Base-by-base conservation (phyloP, 2,888 invertebrate species). In the Hipparchia sbordonii region DNA sequence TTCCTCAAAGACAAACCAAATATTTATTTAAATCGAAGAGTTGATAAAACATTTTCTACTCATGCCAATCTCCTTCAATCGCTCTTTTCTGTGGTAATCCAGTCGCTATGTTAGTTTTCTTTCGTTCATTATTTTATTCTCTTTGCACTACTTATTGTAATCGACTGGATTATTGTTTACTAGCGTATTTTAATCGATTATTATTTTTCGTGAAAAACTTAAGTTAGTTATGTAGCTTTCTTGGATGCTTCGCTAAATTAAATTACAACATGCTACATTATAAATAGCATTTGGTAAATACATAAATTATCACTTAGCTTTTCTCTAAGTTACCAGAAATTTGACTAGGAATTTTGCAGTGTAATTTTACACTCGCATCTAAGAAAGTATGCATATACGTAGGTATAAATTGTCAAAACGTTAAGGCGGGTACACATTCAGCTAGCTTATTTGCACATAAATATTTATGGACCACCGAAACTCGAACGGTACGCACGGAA, bases 401-500 rank as follows among this genome's bases (percentile, higher is more conserved):
- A 51, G 46, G 1, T 67, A 68, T 73, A 65, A 65, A 48, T 68
- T 71, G 71, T 65, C 63, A 73, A 73, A 65, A 73, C 67, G 71
- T 66, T 60, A 72, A 71, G 65, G 70, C 56, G 23, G 45, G 70
- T 57, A 56, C 62, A 70, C 61, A 74, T 70, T 60, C 51, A 51
- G 57, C 68, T 71, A 60, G 62, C 72, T 76, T 74, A 72, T 75
- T 73, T 61, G 69, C 70, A 78, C 80, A 84, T 85, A 86, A 86
- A 86, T 84, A 84, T 87, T 85, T 87, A 86, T 80, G 81, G 80
- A 78, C 76, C 77, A 76, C 79, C 75, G 75, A 83, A 80, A 80
- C 82, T 73, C 71, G 79, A 83, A 81, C 77, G 79, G 80, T 81
- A 80, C 76, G 78, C 80, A 80, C 81, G 77, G 71, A 78, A 80